These are phyloP conservation scores for Trichomalopsis sarcophagae DNA, from an alignment of 1,140 invertebrate genomes.

Conservation along the genomic window DNA sequence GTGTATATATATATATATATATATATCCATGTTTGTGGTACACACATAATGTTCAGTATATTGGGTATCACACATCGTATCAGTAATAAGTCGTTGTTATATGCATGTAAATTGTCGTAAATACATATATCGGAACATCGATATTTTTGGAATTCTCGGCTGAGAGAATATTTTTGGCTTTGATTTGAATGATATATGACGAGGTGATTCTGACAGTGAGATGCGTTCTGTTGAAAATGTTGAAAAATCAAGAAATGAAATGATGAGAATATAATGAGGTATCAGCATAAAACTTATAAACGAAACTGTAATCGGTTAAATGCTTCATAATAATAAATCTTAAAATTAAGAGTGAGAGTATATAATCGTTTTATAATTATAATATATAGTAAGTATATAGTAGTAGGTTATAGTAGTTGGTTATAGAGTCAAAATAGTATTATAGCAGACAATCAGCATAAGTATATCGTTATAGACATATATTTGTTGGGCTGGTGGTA, in stretches of 20 bases:
- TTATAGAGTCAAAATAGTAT: conserved; percentile 42
- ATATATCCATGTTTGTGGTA: conserved; percentile 23
- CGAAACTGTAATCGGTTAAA: neutral
- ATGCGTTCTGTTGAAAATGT: conserved; percentile 36
- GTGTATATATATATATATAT: neutral
- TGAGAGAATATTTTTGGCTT: conserved; percentile 6
- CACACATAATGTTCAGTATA: conserved; percentile 41
- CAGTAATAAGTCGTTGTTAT: conserved; percentile 35
- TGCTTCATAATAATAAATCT: neutral
- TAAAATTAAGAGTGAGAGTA: conserved; percentile 1
- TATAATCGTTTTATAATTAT: conserved; percentile 22
- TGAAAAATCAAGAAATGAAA: neutral
- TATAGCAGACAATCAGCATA: conserved; percentile 39
- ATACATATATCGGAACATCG: conserved; percentile 1
- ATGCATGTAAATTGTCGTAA: conserved; percentile 42
- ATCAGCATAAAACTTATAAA: neutral
- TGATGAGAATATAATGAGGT: neutral
- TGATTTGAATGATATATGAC: neutral
- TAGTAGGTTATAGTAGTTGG: conserved; percentile 21
- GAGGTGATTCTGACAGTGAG: neutral
- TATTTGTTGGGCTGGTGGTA: conserved; percentile 33
- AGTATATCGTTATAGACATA: conserved; percentile 40
- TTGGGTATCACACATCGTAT: conserved; percentile 22
- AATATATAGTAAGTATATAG: conserved; percentile 11
- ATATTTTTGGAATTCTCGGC: neutral